Conservation (phyloP, 35 echinoderm and acorn worm species). For the Strongylocentrotus purpuratus region DNA sequence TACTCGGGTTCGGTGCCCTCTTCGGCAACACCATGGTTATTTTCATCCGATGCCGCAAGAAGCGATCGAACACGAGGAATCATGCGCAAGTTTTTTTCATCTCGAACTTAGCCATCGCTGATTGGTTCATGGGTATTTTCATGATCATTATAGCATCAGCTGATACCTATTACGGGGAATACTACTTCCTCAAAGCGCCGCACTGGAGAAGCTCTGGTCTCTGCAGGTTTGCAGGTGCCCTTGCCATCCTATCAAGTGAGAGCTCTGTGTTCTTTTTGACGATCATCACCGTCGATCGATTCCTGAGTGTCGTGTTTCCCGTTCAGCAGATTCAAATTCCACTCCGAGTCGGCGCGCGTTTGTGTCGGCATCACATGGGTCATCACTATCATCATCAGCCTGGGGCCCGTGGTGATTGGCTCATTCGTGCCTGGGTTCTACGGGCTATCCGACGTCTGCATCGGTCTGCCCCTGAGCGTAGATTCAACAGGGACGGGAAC, state of each 20-base stretch:
- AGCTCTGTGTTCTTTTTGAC: slow-evolving; percentile 56
- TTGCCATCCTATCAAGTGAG: slow-evolving; percentile 65
- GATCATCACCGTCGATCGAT: slow-evolving; percentile 61
- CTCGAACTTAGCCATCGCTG: slow-evolving; percentile 53
- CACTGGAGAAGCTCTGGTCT: slow-evolving; percentile 26
- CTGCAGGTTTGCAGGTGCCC: slow-evolving; percentile 53
- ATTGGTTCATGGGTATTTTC: slow-evolving; percentile 62
- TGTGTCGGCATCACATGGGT: slow-evolving; percentile 39
- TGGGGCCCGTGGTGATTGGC: not conserved
- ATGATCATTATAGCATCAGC: slow-evolving; percentile 65
- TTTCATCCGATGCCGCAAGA: not conserved
- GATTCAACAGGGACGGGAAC: not conserved
- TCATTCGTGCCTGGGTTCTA: slow-evolving; percentile 14
- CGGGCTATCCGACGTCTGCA: slow-evolving; percentile 48
- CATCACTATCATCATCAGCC: not conserved
- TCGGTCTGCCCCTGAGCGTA: slow-evolving; percentile 48
- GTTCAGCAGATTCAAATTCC: slow-evolving; percentile 1
- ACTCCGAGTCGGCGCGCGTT: not conserved
- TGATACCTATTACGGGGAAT: slow-evolving; percentile 49
- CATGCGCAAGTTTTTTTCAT: slow-evolving; percentile 51
- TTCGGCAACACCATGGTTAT: slow-evolving; percentile 62
- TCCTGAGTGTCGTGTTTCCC: slow-evolving; percentile 61
- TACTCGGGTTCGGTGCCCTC: slow-evolving; percentile 52
- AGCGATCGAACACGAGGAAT: not conserved
- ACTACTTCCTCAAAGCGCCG: slow-evolving; percentile 19